Evolutionary conservation across 1,140 invertebrate species (phyloP), one percentile per base, ranked within the genome.

Genomic region (Brachionus plicatilis): DNA sequence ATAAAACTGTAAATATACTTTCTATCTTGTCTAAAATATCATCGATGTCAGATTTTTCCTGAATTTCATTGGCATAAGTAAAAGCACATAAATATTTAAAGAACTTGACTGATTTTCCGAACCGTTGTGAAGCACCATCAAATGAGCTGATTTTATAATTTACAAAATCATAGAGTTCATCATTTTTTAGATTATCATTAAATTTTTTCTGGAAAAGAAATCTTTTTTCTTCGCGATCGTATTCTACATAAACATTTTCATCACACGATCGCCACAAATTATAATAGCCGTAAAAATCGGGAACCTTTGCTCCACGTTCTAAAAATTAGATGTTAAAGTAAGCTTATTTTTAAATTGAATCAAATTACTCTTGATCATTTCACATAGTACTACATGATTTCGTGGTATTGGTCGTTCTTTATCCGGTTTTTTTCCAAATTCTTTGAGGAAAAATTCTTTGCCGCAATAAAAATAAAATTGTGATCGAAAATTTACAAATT

Each of bases 191-290:
- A 43, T 43, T n/a, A 43, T 72, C 68, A 2, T 9, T 20, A n/a
- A 43, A 72, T 43, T 72, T 72, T 72, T 72, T 72, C 3, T 5
- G 5, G 12, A 72, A 72, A 24, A 41, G 41, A 20, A 72, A 72
- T 72, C 33, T 14, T 43, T 72, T 72, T 12, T 41, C 37, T 12
- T 45, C 14, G 2, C 17, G 33, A 72, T 72, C n/a, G 9, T 72
- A 72, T 12, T 41, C 17, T 5, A 72, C 68, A 72, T 17, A 72
- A 17, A 72, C 68, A 43, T 72, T 72, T 72, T 72, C 5, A 24
- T 72, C 17, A 43, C 68, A 72, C 17, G 68, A 72, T 41, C 37
- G 29, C 68, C 68, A 72, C 17, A 72, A 72, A 72, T 72, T 72
- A 17, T 41, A 72, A 43, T 72, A 72, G 41, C 37, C 9, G n/a